A percentile compares a stretch with the other conserved stretches of the same genome.
Evolutionary conservation across 2,888 invertebrate genomes (phyloP).

Genomic region (Tipula lateralis): DNA sequence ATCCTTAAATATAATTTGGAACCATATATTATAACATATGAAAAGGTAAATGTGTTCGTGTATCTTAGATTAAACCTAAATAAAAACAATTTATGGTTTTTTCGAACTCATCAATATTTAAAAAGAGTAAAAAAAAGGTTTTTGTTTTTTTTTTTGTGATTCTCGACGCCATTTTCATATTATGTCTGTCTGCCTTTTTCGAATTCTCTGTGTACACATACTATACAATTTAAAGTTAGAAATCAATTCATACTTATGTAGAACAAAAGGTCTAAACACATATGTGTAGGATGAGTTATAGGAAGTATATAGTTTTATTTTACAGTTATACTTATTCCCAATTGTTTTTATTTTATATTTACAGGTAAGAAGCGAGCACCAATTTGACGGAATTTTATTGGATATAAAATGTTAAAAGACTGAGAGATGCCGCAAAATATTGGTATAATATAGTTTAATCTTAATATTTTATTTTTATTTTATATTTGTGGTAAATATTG

Average conservation of each 20-base stretch:
- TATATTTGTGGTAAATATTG: background rate
- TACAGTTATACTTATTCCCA: background rate
- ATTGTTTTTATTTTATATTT: background rate
- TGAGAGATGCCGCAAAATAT: constrained; percentile 1
- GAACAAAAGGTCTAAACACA: constrained; percentile 14
- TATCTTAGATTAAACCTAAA: background rate
- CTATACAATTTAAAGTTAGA: background rate
- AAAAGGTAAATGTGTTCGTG: background rate
- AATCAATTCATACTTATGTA: background rate
- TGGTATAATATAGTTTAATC: background rate
- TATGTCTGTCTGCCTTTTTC: background rate
- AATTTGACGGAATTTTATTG: background rate
- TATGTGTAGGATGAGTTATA: background rate
- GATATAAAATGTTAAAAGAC: background rate
- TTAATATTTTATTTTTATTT: background rate
- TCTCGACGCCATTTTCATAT: constrained; percentile 4
- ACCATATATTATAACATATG: background rate
- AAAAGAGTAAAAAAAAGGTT: background rate
- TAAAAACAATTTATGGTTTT: background rate
- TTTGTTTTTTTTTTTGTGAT: background rate
- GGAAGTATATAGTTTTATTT: background rate
- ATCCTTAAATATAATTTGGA: background rate
- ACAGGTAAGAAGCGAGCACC: background rate
- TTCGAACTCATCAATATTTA: constrained; percentile 24
- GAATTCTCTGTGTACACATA: background rate